Evolutionary conservation across 2,888 invertebrate species (phyloP).

Genomic region (Coelogynopora nodosa): DNA sequence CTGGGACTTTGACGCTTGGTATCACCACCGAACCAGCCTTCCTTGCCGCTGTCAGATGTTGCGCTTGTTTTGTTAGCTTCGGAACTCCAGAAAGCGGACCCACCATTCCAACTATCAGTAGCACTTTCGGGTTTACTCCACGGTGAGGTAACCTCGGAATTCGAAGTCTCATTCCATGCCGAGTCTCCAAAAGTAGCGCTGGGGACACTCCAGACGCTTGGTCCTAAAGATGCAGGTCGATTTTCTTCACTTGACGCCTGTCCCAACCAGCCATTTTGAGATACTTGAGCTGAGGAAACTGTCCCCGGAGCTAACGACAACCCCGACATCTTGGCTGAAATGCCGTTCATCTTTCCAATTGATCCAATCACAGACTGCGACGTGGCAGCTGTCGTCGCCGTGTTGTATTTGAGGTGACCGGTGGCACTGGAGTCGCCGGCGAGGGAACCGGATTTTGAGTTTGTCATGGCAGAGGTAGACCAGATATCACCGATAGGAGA

Average conservation of each 20-base stretch:
- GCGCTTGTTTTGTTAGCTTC: background rate
- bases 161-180: background rate
- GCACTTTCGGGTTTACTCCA: background rate
- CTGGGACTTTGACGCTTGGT: background rate
- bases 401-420: too few species aligned
- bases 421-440: background rate
- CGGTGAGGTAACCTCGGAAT: background rate
- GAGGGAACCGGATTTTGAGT: background rate
- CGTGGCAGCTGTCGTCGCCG: background rate
- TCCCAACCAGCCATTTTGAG: background rate
- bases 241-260: background rate
- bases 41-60: background rate
- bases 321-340: background rate
- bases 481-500: background rate
- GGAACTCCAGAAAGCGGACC: background rate
- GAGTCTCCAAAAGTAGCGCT: background rate
- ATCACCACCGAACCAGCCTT: background rate
- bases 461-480: background rate
- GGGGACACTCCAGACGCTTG: slow-evolving; percentile 12
- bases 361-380: background rate
- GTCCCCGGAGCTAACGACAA: background rate
- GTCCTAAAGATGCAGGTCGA: background rate
- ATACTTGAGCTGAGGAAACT: background rate
- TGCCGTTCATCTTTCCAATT: background rate
- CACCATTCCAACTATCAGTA: background rate